phyloP scores from a whole-genome alignment of 2,113 vertebrate genomes.

The Chaetodon auriga region DNA sequence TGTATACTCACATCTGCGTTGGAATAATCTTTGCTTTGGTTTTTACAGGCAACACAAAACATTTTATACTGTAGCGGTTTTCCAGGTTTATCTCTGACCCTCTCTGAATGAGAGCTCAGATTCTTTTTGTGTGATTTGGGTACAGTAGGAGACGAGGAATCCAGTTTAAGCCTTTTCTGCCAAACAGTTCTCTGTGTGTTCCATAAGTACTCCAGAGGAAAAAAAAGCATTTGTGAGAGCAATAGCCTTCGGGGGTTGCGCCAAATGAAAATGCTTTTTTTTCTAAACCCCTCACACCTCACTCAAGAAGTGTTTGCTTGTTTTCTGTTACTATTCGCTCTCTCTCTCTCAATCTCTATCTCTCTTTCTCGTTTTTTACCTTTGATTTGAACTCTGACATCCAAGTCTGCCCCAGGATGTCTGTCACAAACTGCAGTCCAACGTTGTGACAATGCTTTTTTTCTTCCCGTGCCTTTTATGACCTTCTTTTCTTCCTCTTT shows the following conservation, averaged over 20 bases:
- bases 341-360: slow-evolving; percentile 69
- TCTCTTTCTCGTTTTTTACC: slow-evolving; percentile 69
- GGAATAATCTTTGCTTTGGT: slow-evolving; percentile 41
- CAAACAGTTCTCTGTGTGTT: slow-evolving; percentile 89
- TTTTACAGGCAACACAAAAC: slow-evolving; percentile 27
- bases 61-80: slow-evolving; percentile 12
- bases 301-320: slow-evolving; percentile 87
- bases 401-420: slow-evolving; percentile 88
- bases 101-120: slow-evolving; percentile 41
- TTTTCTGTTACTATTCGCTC: slow-evolving; percentile 80
- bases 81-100: slow-evolving; percentile 49
- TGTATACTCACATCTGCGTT: slow-evolving; percentile 20
- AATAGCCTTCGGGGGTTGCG: slow-evolving; percentile 86
- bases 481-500: slow-evolving; percentile 88
- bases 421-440: slow-evolving; percentile 92
- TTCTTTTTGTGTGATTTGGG: slow-evolving; percentile 41
- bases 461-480: slow-evolving; percentile 88
- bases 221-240: slow-evolving; percentile 90
- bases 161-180: slow-evolving; percentile 76
- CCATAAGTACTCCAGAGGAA: slow-evolving; percentile 86
- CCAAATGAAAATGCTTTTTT: slow-evolving; percentile 88
- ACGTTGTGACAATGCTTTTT: slow-evolving; percentile 91
- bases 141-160: slow-evolving; percentile 41
- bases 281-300: slow-evolving; percentile 81
- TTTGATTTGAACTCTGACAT: slow-evolving; percentile 88